Base-by-base conservation (phyloP, 2,888 invertebrate genomes). In the Lasioglossum zephyrum region DNA sequence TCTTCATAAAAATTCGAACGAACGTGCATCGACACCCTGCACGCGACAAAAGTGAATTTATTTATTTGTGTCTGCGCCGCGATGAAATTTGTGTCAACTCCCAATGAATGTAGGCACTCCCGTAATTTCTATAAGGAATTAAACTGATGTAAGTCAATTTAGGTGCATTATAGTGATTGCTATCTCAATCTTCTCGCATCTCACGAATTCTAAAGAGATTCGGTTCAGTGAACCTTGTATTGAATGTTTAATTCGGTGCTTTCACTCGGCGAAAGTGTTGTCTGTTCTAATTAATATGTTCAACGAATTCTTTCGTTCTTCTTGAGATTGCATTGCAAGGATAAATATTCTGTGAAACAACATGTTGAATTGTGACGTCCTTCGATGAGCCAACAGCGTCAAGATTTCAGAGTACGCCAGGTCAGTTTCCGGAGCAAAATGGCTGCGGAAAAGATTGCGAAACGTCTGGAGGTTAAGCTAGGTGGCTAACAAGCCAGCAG, bases 81-180 rank as follows among this genome's bases (percentile, higher is more conserved):
- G 57, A n/a, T n/a, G 57, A 57, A 57, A 57, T n/a, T 57, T 57
- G 57, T 57, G 57, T 57, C 57, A 57, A n/a, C 57, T 11, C 57
- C 11, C 57, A 57, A 57, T 57, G 57, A n/a, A n/a, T n/a, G 57
- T 11, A 11, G 57, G n/a, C 57, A 57, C 57, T n/a, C 57, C 4
- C 11, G 57, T 57, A 57, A 57, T 57, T 57, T 57, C 57, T 57
- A 57, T 57, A 57, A 57, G 70, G 49, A 60, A 66, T 73, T 73
- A 73, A 63, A 47, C 36, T 39, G 11, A 18, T 73, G n/a, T 18
- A 31, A 53, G 60, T 26, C 53, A 47, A 77, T 77, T 69, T 49
- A 69, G 22, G 47, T n/a, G n/a, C 57, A 57, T 57, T 57, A 57
- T 57, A 57, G 11, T 57, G 57, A 57, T 57, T 57, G 57, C 57